Evolutionary conservation across 2,888 invertebrate genomes (phyloP), one percentile per base, ranked within the genome.

Genomic region (Amphiduros pacificus): DNA sequence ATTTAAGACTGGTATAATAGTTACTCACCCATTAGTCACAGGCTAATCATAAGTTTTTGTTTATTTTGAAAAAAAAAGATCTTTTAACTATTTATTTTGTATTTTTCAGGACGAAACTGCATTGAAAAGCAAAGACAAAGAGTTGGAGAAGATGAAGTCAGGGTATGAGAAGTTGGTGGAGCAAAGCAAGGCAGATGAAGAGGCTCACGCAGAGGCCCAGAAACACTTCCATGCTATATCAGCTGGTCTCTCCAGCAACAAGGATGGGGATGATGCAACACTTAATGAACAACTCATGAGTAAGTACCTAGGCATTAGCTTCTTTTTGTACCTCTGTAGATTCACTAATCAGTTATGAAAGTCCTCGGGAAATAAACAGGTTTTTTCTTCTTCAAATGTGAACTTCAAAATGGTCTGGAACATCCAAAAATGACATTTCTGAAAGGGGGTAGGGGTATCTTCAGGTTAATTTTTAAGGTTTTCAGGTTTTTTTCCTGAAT

Each of bases 241-340:
- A 75, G 87, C 91, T 32, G 97, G 97, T 11, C 85, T 91, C 72
- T 87, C 90, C 44, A 89, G 91, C 56, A 90, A 89, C 69, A 91
- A 89, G 22, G 88, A 89, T 65, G 93, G 93, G 0, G 81, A 84
- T 63, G 87, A 88, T 74, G 90, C 91, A 36, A 91, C 95, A 0
- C 85, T 97, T 58, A 92, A 93, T 78, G 92, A 94, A 70, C 94
- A 94, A 79, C 86, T 96, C 24, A 94, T 94, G 80, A 88, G 90
- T 90, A 76, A 75, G 78, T 61, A n/a, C 29, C 17, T 48, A 27
- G 28, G 24, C 9, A 9, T 20, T 48, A 22, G 14, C 49, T 22
- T 36, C 36, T 11, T 9, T 36, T n/a, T n/a, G n/a, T n/a, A n/a
- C n/a, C n/a, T n/a, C n/a, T n/a, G n/a, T n/a, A n/a, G n/a, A n/a